Conservation (phyloP, 2,113 vertebrate genomes). For the Onychostoma macrolepis region DNA sequence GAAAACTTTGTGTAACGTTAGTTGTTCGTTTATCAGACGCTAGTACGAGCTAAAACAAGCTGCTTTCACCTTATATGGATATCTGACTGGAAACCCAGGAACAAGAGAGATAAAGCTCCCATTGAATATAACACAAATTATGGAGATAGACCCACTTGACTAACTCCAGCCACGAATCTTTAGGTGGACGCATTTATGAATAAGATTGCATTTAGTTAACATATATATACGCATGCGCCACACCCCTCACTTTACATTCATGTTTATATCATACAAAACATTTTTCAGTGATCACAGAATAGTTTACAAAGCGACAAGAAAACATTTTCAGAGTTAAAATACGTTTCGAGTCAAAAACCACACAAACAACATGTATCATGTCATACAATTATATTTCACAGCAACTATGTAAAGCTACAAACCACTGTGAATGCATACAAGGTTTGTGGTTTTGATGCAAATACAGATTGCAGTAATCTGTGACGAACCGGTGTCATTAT, state of each 20-base stretch:
- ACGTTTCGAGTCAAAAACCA: background rate
- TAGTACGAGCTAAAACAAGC: slow-evolving; percentile 5
- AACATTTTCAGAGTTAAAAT: background rate
- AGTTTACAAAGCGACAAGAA: background rate
- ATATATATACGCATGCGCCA: background rate
- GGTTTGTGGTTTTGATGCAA: background rate
- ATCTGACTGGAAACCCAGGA: slow-evolving; percentile 10
- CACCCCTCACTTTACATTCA: background rate
- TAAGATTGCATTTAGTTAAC: background rate
- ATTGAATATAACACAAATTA: background rate
- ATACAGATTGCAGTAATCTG: background rate
- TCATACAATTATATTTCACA: background rate
- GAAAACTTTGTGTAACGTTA: background rate
- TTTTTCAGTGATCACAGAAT: background rate
- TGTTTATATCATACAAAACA: background rate
- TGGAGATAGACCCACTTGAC: background rate
- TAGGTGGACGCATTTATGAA: background rate
- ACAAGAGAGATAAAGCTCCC: background rate
- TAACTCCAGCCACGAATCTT: background rate
- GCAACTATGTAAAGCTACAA: background rate
- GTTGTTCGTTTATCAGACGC: background rate
- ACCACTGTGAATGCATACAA: background rate
- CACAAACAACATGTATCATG: background rate
- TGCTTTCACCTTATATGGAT: slow-evolving; percentile 49
- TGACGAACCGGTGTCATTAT: background rate